A percentile compares a stretch with the other conserved stretches of the same genome.
phyloP scores from a whole-genome alignment of 1,140 invertebrate genomes.

The Pissodes strobi region DNA sequence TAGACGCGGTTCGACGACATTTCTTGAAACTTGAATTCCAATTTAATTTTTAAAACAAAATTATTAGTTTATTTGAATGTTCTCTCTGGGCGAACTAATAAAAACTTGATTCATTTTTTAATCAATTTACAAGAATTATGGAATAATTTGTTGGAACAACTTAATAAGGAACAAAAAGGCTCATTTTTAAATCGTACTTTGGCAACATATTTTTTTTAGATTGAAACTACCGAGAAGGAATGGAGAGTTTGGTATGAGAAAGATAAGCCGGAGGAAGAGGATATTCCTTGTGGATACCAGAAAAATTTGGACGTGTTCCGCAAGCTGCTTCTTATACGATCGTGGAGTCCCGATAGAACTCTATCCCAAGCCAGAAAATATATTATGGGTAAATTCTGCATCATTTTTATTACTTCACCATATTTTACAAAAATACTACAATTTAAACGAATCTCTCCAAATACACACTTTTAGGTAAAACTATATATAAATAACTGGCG shows the following conservation, averaged over 20 bases:
- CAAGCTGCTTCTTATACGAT: conserved; percentile 86
- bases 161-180: too few relatives aligned
- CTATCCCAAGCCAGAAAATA: conserved; percentile 92
- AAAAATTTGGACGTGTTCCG: conserved; percentile 86
- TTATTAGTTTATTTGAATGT: too few relatives aligned
- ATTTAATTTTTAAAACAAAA: too few relatives aligned
- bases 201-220: conserved; percentile 62
- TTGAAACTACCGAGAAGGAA: conserved; percentile 82
- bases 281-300: conserved; percentile 90
- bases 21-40: too few relatives aligned
- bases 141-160: too few relatives aligned
- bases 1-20: too few relatives aligned
- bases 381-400: conserved; percentile 69
- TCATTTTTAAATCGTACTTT: conserved; percentile 9
- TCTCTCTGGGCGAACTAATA: too few relatives aligned
- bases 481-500: too few relatives aligned
- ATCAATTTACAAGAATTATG: too few relatives aligned
- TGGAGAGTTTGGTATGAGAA: conserved; percentile 96
- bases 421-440: conserved; percentile 9
- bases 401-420: neutral
- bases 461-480: too few relatives aligned
- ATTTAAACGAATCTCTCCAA: too few relatives aligned
- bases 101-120: too few relatives aligned
- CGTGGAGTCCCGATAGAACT: conserved; percentile 94
- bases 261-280: conserved; percentile 89